A percentile compares a stretch with the other conserved stretches of the same genome.
Conservation (phyloP, 2,113 vertebrate species). For the Eleginops maclovinus region DNA sequence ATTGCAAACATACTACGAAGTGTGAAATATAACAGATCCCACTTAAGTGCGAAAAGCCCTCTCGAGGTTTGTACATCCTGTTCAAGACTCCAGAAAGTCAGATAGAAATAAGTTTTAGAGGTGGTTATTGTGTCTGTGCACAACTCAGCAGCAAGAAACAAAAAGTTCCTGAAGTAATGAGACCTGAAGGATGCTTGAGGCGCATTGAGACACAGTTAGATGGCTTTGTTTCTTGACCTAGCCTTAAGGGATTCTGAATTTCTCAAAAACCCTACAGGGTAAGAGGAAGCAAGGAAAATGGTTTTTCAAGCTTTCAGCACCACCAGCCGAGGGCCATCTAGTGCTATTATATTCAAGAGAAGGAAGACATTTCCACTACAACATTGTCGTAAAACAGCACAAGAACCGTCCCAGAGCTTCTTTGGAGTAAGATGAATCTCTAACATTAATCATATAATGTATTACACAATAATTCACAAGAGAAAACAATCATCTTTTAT, state of each 20-base stretch:
- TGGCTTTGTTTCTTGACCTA: background rate
- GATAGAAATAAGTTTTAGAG: background rate
- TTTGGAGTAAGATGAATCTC: background rate
- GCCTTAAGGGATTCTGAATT: background rate
- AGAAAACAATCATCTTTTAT: conserved; percentile 17
- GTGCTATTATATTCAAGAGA: too few relatives aligned
- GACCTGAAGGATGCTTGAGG: background rate
- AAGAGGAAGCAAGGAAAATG: too few relatives aligned
- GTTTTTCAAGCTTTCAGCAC: too few relatives aligned
- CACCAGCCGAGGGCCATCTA: too few relatives aligned
- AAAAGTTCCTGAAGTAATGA: background rate
- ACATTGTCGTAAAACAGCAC: too few relatives aligned
- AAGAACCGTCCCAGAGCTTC: background rate
- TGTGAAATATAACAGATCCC: background rate
- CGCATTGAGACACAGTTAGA: background rate
- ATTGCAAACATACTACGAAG: background rate
- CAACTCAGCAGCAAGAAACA: background rate
- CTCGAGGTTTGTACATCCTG: background rate
- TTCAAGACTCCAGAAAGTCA: background rate
- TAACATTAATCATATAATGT: background rate
- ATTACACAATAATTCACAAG: background rate
- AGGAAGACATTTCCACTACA: too few relatives aligned
- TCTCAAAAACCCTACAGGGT: too few relatives aligned
- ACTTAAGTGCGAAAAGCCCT: background rate
- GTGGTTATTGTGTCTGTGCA: background rate